phyloP scores from a whole-genome alignment of 2,888 invertebrate genomes.

The Ichneumon xanthorius region DNA sequence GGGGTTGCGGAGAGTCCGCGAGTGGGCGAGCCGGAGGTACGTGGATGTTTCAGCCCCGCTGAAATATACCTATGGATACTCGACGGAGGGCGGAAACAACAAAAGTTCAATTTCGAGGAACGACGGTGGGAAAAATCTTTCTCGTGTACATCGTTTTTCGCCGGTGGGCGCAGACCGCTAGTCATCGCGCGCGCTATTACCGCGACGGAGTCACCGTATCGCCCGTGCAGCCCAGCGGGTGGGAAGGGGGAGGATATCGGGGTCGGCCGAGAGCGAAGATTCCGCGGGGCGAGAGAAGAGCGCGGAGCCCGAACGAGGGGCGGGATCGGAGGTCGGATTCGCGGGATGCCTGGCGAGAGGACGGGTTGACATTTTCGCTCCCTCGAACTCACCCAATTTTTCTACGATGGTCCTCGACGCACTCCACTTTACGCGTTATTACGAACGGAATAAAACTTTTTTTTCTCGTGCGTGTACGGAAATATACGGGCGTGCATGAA shows the following conservation, averaged over 20 bases:
- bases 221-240: conserved; percentile 36
- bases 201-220: conserved; percentile 1
- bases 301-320: conserved; percentile 43
- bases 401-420: conserved; percentile 13
- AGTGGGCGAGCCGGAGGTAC: conserved; percentile 69
- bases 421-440: conserved; percentile 24
- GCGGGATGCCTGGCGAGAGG: conserved; percentile 39
- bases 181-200: conserved; percentile 45
- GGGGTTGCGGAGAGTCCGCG: conserved; percentile 56
- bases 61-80: not conserved
- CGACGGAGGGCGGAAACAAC: conserved; percentile 76
- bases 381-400: conserved; percentile 29
- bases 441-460: conserved; percentile 23
- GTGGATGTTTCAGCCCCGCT: conserved; percentile 12
- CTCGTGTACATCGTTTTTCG: conserved; percentile 75
- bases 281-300: conserved; percentile 13
- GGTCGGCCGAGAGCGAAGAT: conserved; percentile 48
- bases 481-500: conserved; percentile 51
- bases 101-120: conserved; percentile 82
- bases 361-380: conserved; percentile 27
- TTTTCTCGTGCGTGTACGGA: conserved; percentile 42
- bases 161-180: conserved; percentile 60
- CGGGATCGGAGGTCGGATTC: conserved; percentile 51
- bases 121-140: conserved; percentile 79
- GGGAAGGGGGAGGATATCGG: conserved; percentile 17